Evolutionary conservation across 2,888 invertebrate species (phyloP).

Genomic region (Harpalus rufipes): DNA sequence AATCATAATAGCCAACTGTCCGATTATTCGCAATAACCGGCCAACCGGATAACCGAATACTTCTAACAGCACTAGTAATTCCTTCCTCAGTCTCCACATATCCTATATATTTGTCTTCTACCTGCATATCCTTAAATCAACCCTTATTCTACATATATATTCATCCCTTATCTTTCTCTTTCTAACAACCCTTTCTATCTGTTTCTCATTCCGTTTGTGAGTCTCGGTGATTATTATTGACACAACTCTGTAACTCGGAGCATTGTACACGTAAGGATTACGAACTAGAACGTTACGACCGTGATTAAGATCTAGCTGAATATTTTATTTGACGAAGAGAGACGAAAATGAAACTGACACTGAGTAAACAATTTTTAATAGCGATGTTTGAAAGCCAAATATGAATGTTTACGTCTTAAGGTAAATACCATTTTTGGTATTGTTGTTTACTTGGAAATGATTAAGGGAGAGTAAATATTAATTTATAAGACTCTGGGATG

Average conservation of each 20-base stretch:
- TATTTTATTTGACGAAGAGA: constrained; percentile 24
- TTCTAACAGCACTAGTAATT: too few relatives aligned
- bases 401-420: constrained; percentile 18
- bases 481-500: background rate
- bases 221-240: constrained; percentile 30
- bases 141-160: too few relatives aligned
- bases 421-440: constrained; percentile 23
- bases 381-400: constrained; percentile 14
- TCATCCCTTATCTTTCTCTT: too few relatives aligned
- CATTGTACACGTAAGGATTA: constrained; percentile 27
- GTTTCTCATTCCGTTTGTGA: constrained; percentile 23
- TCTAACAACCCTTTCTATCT: background rate
- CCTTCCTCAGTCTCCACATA: too few relatives aligned
- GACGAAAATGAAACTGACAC: background rate
- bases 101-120: too few relatives aligned
- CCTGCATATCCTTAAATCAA: too few relatives aligned
- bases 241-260: constrained; percentile 1
- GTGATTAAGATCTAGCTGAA: constrained; percentile 16
- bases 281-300: background rate
- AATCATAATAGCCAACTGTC: too few relatives aligned
- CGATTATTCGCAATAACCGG: too few relatives aligned
- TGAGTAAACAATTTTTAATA: constrained; percentile 42
- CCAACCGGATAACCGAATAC: too few relatives aligned
- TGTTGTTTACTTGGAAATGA: constrained; percentile 22
- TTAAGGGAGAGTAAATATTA: constrained; percentile 12